Evolutionary conservation across 2,113 vertebrate species (phyloP).

Genomic region (Microtus ochrogaster): DNA sequence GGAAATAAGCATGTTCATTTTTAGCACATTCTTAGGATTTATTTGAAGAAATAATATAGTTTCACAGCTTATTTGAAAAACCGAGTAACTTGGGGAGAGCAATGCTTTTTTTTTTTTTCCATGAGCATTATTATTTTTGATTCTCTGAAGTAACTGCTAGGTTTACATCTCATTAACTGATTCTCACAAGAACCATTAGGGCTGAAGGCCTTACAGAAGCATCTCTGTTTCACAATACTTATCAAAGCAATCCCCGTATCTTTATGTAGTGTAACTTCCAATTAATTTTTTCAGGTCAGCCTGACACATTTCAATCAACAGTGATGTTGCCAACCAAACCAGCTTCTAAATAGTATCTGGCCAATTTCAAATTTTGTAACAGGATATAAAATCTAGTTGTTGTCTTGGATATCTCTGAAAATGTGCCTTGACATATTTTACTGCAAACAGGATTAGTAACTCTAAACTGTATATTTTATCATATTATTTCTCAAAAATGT

Average conservation of each 20-base stretch:
- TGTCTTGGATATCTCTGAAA: neutral
- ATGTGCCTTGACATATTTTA: neutral
- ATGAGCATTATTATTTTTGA: slow-evolving; percentile 14
- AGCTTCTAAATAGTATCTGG: neutral
- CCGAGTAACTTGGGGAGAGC: neutral
- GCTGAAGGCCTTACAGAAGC: slow-evolving; percentile 69
- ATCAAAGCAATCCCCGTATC: slow-evolving; percentile 66
- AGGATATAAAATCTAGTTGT: no score
- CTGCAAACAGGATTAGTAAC: neutral
- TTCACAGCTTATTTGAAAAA: slow-evolving; percentile 22
- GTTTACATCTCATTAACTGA: slow-evolving; percentile 76
- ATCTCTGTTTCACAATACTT: slow-evolving; percentile 69
- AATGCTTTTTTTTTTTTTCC: slow-evolving; percentile 11
- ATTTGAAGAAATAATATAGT: neutral
- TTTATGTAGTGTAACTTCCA: slow-evolving; percentile 79
- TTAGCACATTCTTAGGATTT: neutral
- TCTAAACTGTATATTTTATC: neutral
- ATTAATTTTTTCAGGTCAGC: slow-evolving; percentile 80
- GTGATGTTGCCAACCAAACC: neutral
- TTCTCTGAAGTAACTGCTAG: slow-evolving; percentile 48
- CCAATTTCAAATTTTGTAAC: neutral
- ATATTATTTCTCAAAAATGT: neutral
- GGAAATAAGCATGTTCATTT: neutral
- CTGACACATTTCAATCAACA: slow-evolving; percentile 51
- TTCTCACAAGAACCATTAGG: slow-evolving; percentile 71